A percentile compares a stretch with the other conserved stretches of the same genome.
phyloP scores from a whole-genome alignment of 2,797 vertebrate species.

The Vireo griseus region DNA sequence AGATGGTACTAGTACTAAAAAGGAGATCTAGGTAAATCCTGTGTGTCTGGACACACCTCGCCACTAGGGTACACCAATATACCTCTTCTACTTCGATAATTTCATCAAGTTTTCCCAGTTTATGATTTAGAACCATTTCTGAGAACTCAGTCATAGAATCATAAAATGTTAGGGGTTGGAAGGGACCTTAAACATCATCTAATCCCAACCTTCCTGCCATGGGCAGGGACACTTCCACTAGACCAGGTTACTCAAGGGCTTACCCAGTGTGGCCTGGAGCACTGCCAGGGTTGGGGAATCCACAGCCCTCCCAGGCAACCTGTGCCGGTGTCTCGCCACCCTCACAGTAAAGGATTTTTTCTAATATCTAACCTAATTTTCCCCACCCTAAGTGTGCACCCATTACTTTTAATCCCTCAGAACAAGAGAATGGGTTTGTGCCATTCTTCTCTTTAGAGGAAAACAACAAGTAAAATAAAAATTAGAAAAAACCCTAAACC shows the following conservation, averaged over 20 bases:
- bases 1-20: neutral
- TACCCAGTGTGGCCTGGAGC: too few species aligned
- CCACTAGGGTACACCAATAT: rapidly evolving
- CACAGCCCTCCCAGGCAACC: neutral
- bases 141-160: neutral
- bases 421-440: neutral
- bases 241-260: neutral
- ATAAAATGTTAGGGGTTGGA: neutral
- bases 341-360: neutral
- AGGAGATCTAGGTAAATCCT: neutral
- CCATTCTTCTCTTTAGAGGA: neutral
- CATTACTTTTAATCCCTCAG: neutral
- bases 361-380: neutral
- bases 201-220: neutral
- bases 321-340: neutral
- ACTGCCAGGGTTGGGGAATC: neutral
- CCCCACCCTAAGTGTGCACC: neutral
- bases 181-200: neutral
- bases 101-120: neutral
- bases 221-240: neutral
- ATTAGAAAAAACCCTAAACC: neutral
- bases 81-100: neutral
- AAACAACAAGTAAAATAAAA: neutral
- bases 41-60: neutral
- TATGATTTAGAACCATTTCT: neutral